These are phyloP conservation scores for Amblyjoppa fuscipennis DNA, from an alignment of 2,888 invertebrate genomes.

Conservation along the genomic window DNA sequence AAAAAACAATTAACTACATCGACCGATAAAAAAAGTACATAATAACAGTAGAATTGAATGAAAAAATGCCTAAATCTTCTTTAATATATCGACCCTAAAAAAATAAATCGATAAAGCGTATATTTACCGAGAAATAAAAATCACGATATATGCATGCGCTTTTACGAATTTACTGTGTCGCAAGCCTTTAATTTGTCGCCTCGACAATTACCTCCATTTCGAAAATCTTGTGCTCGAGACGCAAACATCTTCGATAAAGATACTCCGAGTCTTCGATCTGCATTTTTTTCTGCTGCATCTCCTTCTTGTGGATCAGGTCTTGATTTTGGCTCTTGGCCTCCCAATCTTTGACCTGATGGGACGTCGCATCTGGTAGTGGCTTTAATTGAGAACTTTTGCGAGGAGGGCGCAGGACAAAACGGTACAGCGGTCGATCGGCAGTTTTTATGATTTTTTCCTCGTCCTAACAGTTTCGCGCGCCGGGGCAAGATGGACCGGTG, in stretches of 20 bases:
- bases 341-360: slow-evolving; percentile 77
- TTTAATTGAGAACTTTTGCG: not conserved
- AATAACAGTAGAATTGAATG: too few relatives aligned
- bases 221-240: slow-evolving; percentile 76
- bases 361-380: slow-evolving; percentile 8
- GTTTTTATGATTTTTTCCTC: not conserved
- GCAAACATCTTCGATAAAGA: slow-evolving; percentile 76
- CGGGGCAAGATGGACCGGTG: too few relatives aligned
- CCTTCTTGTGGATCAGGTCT: slow-evolving; percentile 73
- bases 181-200: too few relatives aligned
- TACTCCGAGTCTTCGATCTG: slow-evolving; percentile 77
- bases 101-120: too few relatives aligned
- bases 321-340: slow-evolving; percentile 75
- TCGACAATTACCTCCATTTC: slow-evolving; percentile 80
- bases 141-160: too few relatives aligned
- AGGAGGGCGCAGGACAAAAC: not conserved
- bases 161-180: too few relatives aligned
- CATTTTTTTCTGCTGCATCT: slow-evolving; percentile 71
- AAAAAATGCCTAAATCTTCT: too few relatives aligned
- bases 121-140: too few relatives aligned
- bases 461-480: too few relatives aligned
- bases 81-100: too few relatives aligned
- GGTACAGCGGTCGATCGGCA: not conserved
- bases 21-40: too few relatives aligned
- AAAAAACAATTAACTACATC: too few relatives aligned